Percentiles rank a stretch among this genome's conserved stretches.
These are phyloP conservation scores for Pituophis catenifer DNA, from an alignment of 2,113 vertebrate genomes.

Conservation along the genomic window DNA sequence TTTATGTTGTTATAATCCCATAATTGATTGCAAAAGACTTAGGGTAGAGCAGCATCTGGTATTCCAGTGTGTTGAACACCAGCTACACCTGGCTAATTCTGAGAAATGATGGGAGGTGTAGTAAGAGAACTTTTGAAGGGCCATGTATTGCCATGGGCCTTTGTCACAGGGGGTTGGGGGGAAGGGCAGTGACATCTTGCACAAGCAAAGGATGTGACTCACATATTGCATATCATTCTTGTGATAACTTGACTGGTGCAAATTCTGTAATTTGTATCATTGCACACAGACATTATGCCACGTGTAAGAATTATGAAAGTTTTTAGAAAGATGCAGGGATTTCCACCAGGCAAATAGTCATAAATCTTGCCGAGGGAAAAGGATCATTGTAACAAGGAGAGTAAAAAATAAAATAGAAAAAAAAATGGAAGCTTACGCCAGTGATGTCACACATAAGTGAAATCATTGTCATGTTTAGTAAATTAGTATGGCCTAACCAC, in stretches of 20 bases:
- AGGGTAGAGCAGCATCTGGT: not conserved
- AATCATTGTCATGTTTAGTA: constrained; percentile 78
- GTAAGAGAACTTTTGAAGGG: not conserved
- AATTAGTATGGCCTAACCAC: constrained; percentile 79
- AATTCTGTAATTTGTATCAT: not conserved
- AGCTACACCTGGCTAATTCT: not conserved
- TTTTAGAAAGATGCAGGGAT: constrained; percentile 49
- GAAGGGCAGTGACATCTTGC: not conserved
- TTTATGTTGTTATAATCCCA: not conserved
- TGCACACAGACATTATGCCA: not conserved
- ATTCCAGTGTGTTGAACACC: not conserved
- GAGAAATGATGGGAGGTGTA: not conserved
- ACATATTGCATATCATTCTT: not conserved
- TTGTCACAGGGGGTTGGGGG: no score
- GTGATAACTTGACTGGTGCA: not conserved
- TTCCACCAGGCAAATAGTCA: constrained; percentile 43
- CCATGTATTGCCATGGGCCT: not conserved
- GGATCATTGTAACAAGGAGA: constrained; percentile 17
- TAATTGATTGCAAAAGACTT: not conserved
- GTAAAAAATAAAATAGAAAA: constrained; percentile 42
- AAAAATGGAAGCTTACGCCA: constrained; percentile 56
- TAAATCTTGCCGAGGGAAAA: constrained; percentile 24
- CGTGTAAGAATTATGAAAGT: not conserved
- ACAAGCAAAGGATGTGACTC: not conserved
- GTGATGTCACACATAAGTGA: constrained; percentile 70